Evolutionary conservation across 2,888 invertebrate species (phyloP).

Genomic region (Notodonta ziczac): DNA sequence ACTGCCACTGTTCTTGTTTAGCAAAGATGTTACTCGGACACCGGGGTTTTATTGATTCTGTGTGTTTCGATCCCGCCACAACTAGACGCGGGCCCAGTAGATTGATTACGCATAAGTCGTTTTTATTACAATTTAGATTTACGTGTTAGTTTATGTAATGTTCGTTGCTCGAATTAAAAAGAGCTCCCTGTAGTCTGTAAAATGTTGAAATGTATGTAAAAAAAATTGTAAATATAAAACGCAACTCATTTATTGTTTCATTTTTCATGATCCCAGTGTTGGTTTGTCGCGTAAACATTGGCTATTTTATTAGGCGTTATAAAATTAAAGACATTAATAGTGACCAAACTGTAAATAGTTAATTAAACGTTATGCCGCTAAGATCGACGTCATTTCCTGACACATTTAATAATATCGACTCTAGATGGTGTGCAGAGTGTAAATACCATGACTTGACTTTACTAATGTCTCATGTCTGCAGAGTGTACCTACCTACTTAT

Average conservation of each 20-base stretch:
- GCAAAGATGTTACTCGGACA: constrained; percentile 56
- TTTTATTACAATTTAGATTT: constrained; percentile 83
- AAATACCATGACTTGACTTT: background rate
- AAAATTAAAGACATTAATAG: constrained; percentile 5
- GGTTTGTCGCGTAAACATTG: constrained; percentile 4
- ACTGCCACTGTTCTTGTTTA: constrained; percentile 75
- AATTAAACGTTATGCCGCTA: background rate
- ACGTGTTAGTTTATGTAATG: constrained; percentile 84
- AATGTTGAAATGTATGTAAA: constrained; percentile 83
- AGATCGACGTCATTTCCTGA: constrained; percentile 24
- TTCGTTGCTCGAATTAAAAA: constrained; percentile 85
- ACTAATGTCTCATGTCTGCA: no score
- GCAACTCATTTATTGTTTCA: constrained; percentile 74
- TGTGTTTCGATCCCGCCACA: constrained; percentile 64
- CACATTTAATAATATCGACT: no score
- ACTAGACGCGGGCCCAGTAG: constrained; percentile 69
- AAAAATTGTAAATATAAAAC: constrained; percentile 82
- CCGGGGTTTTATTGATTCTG: constrained; percentile 81
- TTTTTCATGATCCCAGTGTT: constrained; percentile 59
- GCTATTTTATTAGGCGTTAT: constrained; percentile 5
- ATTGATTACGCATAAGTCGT: constrained; percentile 76
- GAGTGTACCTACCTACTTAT: no score
- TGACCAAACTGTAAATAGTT: constrained; percentile 1
- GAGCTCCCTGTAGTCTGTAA: constrained; percentile 84
- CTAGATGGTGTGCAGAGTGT: background rate